phyloP scores from a whole-genome alignment of 2,113 vertebrate genomes.

The Notothenia rossii region DNA sequence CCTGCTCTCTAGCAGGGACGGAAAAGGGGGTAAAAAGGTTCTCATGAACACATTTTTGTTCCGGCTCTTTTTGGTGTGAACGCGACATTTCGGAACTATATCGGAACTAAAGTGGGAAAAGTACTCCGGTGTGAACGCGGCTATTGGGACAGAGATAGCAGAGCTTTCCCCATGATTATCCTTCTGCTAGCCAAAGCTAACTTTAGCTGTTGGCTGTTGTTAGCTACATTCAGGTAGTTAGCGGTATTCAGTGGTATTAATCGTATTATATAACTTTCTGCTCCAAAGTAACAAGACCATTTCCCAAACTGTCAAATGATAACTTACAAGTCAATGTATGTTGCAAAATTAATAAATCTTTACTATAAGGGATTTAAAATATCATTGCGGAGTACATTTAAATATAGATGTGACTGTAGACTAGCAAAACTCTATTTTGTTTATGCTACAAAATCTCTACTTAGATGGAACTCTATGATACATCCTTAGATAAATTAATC shows the following conservation, averaged over 20 bases:
- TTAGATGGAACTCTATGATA: not conserved
- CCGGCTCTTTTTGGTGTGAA: too few relatives aligned
- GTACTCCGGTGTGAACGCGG: too few relatives aligned
- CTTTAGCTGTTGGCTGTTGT: not conserved
- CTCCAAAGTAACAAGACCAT: not conserved
- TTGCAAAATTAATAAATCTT: not conserved
- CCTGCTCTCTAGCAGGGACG: too few relatives aligned
- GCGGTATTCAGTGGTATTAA: not conserved
- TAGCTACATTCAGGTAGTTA: not conserved
- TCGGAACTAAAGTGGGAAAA: too few relatives aligned
- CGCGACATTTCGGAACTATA: too few relatives aligned
- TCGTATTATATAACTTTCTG: not conserved
- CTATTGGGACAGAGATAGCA: not conserved
- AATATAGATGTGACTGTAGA: not conserved
- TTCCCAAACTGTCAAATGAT: not conserved
- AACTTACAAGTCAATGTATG: not conserved
- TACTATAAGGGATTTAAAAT: not conserved
- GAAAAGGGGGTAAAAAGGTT: too few relatives aligned
- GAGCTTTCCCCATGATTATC: not conserved
- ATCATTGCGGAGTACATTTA: not conserved
- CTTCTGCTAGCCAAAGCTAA: not conserved
- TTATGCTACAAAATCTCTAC: not conserved
- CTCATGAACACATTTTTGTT: too few relatives aligned
- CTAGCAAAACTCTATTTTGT: not conserved
- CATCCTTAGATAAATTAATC: not conserved